These are phyloP conservation scores for Pionites leucogaster DNA, from an alignment of 2,113 vertebrate genomes.

Conservation along the genomic window DNA sequence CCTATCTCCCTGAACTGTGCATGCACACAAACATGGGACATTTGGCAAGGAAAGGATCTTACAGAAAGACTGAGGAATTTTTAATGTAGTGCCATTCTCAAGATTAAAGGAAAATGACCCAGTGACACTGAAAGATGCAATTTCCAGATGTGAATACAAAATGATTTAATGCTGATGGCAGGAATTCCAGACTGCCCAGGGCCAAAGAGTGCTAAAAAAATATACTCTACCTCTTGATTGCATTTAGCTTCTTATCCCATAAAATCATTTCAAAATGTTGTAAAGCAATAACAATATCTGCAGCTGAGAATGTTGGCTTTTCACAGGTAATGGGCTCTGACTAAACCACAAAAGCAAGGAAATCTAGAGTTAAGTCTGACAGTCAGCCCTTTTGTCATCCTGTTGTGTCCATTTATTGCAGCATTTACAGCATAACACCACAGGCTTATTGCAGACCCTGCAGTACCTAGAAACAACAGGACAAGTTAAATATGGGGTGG, in stretches of 20 bases:
- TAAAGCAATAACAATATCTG: constrained; percentile 8
- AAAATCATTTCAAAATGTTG: constrained; percentile 26
- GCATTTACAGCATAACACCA: constrained; percentile 4
- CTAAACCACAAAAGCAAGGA: constrained; percentile 38
- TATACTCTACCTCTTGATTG: neutral
- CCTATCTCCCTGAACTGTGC: neutral
- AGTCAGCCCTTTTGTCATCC: constrained; percentile 40
- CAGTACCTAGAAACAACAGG: constrained; percentile 14
- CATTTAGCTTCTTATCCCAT: constrained; percentile 17
- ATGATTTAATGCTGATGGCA: constrained; percentile 47
- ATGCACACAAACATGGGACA: constrained; percentile 59
- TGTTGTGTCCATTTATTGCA: constrained; percentile 39
- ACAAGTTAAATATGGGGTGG: constrained; percentile 13
- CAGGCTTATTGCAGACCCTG: constrained; percentile 21
- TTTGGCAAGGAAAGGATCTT: constrained; percentile 54
- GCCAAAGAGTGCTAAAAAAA: constrained; percentile 46
- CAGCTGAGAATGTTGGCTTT: neutral
- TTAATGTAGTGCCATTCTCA: constrained; percentile 52
- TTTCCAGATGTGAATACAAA: constrained; percentile 67
- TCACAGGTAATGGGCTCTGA: constrained; percentile 32
- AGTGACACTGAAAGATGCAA: constrained; percentile 49
- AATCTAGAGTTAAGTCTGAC: constrained; percentile 53
- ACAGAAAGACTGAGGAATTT: constrained; percentile 64
- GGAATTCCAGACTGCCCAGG: constrained; percentile 25
- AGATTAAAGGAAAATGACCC: constrained; percentile 66